Conservation (phyloP, 2,797 vertebrate genomes). For the Tolypeutes matacus region DNA sequence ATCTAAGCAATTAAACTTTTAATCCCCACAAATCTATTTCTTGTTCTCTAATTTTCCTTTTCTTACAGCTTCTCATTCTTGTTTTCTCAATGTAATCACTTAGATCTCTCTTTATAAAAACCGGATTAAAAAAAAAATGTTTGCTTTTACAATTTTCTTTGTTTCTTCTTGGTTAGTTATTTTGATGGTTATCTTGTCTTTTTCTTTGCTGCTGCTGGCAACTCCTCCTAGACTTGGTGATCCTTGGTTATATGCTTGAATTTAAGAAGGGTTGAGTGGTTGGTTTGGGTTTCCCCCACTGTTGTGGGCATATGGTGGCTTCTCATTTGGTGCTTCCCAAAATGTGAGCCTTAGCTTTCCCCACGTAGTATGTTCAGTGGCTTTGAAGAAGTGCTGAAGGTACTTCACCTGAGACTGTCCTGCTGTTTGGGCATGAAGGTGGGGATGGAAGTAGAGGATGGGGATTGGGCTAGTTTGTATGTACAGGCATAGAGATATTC, state of each 20-base stretch:
- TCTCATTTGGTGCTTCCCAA: background rate
- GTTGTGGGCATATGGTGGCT: background rate
- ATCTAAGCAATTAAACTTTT: slow-evolving; percentile 10
- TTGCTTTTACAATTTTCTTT: slow-evolving; percentile 2
- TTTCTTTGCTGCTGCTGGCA: background rate
- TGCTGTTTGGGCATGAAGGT: no score
- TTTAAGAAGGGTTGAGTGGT: background rate
- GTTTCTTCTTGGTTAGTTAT: background rate
- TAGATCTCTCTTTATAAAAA: background rate
- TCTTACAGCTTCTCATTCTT: slow-evolving; percentile 29
- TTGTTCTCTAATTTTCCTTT: background rate
- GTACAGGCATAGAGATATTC: no score
- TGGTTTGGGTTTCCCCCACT: background rate
- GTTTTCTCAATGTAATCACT: slow-evolving; percentile 8
- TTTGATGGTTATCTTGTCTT: background rate
- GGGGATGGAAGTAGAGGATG: no score
- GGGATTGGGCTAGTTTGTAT: no score
- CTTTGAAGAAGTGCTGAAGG: no score
- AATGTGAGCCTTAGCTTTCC: no score
- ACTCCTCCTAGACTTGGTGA: background rate
- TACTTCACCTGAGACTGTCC: no score
- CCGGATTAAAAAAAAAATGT: background rate
- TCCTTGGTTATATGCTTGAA: background rate
- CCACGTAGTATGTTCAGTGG: no score
- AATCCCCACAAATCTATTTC: background rate